Base-by-base conservation (phyloP, 2,113 vertebrate species). In the Corythaeola cristata region DNA sequence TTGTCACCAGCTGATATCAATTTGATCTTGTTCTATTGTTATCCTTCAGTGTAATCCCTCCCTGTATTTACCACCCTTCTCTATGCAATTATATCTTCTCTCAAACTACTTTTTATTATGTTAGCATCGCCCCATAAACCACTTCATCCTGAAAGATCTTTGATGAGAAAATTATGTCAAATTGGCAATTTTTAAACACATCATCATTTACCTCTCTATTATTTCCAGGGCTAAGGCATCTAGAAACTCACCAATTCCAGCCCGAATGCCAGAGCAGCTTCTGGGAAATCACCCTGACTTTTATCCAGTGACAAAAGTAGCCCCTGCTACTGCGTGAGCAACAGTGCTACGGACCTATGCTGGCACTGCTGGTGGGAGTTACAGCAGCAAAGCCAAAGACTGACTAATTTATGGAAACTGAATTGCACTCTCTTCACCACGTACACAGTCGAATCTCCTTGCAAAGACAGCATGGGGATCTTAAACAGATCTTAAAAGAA, bases 271-370 rank as follows among this genome's bases (percentile, higher is more conserved):
- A 12, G 9, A 15, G 30, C 0, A 3, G 28, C 22, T 20, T 26
- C 49, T 15, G 44, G 15, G 7, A 44, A 82, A 63, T 37, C 63
- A 58, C 41, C 37, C 32, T 44, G 22, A 33, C 22, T 41, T n/a
- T n/a, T n/a, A n/a, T n/a, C n/a, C n/a, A n/a, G n/a, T n/a, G n/a
- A n/a, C 37, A 22, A 9, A 0, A 2, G 9, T 8, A 33, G 56
- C 4, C 27, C 22, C 6, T 39, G 26, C 45, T 69, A 45, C 55
- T 33, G 21, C 6, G 2, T 14, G 33, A 75, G 37, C 33, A 37
- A 13, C 2, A 53, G 17, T 3, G 5, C 59, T 28, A 2, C 0
- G 6, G 50, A 44, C 17, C 17, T 41, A 32, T 1, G 1, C 35
- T 18, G 44, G n/a, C 60, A 44, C 60, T 35, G 32, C 52, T 5